Base-by-base conservation (phyloP, 1,140 invertebrate species). In the Drosophila simulans region DNA sequence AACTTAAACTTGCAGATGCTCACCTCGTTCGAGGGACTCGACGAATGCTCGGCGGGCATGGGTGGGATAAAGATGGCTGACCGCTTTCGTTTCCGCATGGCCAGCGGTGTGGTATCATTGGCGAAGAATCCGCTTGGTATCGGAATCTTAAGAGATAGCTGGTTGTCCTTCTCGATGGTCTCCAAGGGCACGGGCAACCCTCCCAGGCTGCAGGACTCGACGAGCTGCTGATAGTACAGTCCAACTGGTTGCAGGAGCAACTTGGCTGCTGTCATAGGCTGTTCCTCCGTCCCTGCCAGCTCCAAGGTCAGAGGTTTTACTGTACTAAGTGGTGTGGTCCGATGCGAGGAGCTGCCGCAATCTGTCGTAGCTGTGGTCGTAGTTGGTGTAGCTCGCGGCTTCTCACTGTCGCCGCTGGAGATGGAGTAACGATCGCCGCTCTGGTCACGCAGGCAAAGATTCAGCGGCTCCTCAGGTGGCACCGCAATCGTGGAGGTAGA, bases 1-100 rank as follows among this genome's bases (percentile, higher is more conserved):
- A 98, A 98, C 90, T 98, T 98, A 84, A 98, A 98, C 88, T 98
- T 98, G 91, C 97, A 98, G 88, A 98, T 98, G 92, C 96, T 97
- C 43, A 97, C 96, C 92, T 97, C 96, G 0, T 95, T 96, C 0
- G 96, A 95, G 0, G 96, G 95, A 76, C 96, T 96, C 10, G 95
- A 95, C 4, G 94, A 93, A 64, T 94, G 95, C 68, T 96, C 96
- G 0, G 94, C 93, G 0, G 95, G 95, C 91, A 96, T 95, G 0
- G 96, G 96, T 0, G 96, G 96, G 49, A 97, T 97, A 80, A 96
- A 97, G 56, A 97, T 97, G 0, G 96, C 96, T 0, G 96, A 96
- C 0, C 96, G 93, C 76, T 97, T 97, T 25, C 96, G 93, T 81
- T 97, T 97, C 0, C 94, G 94, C 3, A 95, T 92, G 2, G 62